A percentile compares a stretch with the other conserved stretches of the same genome.
Conservation (phyloP, 2,113 vertebrate genomes). For the Plectropomus leopardus region DNA sequence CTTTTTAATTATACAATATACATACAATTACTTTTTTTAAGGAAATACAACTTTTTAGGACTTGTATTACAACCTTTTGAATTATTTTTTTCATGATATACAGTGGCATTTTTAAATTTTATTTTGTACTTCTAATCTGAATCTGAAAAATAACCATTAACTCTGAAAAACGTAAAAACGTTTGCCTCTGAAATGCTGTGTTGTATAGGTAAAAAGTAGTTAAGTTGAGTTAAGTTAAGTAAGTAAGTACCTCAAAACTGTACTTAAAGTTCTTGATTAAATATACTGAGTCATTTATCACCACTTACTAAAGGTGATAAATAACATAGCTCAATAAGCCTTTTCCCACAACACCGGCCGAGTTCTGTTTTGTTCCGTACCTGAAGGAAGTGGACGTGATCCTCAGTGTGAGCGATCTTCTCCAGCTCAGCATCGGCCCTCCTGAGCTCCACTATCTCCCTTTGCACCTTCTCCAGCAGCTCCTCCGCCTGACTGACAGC, state of each 20-base stretch:
- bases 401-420: constrained; percentile 74
- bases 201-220: not conserved
- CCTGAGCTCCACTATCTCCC: constrained; percentile 69
- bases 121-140: too few relatives aligned
- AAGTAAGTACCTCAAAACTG: too few relatives aligned
- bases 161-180: too few relatives aligned
- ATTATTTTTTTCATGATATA: too few relatives aligned
- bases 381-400: constrained; percentile 84
- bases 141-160: too few relatives aligned
- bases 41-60: too few relatives aligned
- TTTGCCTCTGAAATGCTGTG: not conserved
- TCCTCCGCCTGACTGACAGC: constrained; percentile 76
- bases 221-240: not conserved
- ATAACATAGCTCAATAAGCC: not conserved
- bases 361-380: constrained; percentile 40
- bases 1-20: too few relatives aligned
- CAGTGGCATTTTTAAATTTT: too few relatives aligned
- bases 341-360: not conserved
- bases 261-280: not conserved
- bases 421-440: constrained; percentile 66
- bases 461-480: constrained; percentile 78
- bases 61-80: too few relatives aligned
- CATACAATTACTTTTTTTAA: too few relatives aligned
- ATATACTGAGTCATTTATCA: too few relatives aligned
- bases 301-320: not conserved